These are phyloP conservation scores for Steatornis caripensis DNA, from an alignment of 2,113 vertebrate species.

Conservation along the genomic window DNA sequence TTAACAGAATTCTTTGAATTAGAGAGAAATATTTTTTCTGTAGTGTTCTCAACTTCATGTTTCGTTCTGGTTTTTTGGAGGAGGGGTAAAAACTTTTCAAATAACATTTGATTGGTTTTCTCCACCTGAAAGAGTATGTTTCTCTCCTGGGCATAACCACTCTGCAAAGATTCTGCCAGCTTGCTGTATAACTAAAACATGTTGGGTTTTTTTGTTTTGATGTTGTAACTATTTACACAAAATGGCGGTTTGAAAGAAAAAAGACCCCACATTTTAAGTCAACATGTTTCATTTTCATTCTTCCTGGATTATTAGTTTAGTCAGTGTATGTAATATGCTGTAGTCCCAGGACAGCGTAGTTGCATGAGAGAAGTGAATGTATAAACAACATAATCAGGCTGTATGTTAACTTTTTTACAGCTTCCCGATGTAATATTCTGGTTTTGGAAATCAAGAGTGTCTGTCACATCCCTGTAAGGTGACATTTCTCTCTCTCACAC, in stretches of 20 bases:
- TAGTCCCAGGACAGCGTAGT: neutral
- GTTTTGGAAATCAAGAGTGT: neutral
- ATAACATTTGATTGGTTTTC: neutral
- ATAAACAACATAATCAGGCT: neutral
- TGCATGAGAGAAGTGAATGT: neutral
- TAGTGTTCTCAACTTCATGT: neutral
- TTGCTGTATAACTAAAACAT: neutral
- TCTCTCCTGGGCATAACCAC: neutral
- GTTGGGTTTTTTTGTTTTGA: neutral
- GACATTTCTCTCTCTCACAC: neutral
- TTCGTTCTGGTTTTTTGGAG: neutral
- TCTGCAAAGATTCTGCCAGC: neutral
- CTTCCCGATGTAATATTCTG: neutral
- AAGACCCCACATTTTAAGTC: neutral
- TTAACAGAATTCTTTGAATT: neutral
- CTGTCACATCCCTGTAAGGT: fast-evolving
- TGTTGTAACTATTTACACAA: neutral
- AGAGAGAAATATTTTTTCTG: neutral
- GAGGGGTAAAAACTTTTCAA: neutral
- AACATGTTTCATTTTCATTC: neutral
- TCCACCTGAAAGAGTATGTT: neutral
- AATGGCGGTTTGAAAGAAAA: neutral
- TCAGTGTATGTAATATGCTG: neutral
- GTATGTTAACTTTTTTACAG: neutral
- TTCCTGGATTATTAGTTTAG: neutral